Conservation (phyloP, 2,888 invertebrate species). For the Synergus umbraculus region DNA sequence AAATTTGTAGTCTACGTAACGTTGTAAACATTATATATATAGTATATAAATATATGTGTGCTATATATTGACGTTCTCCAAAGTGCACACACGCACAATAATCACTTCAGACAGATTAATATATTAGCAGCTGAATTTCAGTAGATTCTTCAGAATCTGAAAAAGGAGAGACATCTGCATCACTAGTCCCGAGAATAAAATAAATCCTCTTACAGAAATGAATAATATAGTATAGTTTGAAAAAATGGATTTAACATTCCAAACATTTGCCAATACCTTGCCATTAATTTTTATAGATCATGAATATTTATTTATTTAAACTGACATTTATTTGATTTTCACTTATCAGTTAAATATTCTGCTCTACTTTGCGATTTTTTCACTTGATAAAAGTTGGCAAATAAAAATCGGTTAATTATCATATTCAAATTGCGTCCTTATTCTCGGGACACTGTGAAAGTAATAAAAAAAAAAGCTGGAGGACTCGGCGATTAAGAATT, state of each 20-base stretch:
- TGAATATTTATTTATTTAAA: not conserved
- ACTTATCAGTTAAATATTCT: not conserved
- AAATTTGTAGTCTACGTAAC: not conserved
- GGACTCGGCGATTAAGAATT: conserved; percentile 43
- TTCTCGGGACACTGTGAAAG: conserved; percentile 28
- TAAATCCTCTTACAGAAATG: not conserved
- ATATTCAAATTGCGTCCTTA: not conserved
- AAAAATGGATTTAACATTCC: too few relatives aligned
- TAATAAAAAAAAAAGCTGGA: conserved; percentile 43
- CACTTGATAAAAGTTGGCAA: not conserved
- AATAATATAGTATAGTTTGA: too few relatives aligned
- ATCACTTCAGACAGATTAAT: not conserved
- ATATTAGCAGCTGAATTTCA: not conserved
- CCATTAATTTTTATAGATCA: not conserved
- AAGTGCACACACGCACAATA: not conserved
- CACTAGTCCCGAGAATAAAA: conserved; percentile 4
- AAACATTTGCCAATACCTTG: not conserved
- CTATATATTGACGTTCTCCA: not conserved
- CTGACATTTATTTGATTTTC: not conserved
- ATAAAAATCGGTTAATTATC: not conserved
- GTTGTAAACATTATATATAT: not conserved
- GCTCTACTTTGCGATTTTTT: not conserved
- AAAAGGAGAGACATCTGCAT: not conserved
- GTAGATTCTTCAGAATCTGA: not conserved
- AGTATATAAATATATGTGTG: too few relatives aligned